Conservation (phyloP, 23 tunicate genomes). For the Phallusia fumigata region DNA sequence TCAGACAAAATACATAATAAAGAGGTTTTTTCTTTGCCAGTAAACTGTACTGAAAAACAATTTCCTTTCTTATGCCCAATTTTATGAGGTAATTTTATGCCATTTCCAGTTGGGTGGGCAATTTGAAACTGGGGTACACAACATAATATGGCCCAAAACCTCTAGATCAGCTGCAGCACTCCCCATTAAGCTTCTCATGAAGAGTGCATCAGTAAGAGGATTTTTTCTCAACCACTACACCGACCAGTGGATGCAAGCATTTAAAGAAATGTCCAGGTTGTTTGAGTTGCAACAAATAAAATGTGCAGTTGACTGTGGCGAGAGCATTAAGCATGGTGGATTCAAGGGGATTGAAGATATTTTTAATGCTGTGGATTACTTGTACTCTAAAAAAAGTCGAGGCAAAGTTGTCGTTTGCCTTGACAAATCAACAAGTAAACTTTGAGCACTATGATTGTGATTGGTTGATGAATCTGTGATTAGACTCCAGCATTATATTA, state of each 20-base stretch:
- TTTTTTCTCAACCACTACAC: slow-evolving; percentile 89
- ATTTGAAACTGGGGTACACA: too few species aligned
- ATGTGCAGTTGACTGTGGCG: slow-evolving; percentile 56
- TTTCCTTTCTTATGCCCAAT: too few species aligned
- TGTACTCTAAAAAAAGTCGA: slow-evolving; percentile 88
- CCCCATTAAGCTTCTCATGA: slow-evolving; percentile 91
- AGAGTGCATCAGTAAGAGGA: slow-evolving; percentile 89
- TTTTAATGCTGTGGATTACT: slow-evolving; percentile 85
- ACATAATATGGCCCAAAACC: too few species aligned
- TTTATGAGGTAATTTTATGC: too few species aligned
- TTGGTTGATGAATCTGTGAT: too few species aligned
- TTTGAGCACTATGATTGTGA: too few species aligned
- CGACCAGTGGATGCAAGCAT: slow-evolving; percentile 52
- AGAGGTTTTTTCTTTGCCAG: too few species aligned
- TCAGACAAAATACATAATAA: too few species aligned
- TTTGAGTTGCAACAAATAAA: slow-evolving; percentile 31
- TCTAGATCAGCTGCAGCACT: slow-evolving; percentile 89
- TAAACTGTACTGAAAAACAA: too few species aligned
- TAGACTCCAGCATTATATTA: too few species aligned
- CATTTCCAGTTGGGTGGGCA: too few species aligned
- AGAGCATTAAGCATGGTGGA: slow-evolving; percentile 33
- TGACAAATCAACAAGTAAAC: slow-evolving; percentile 12
- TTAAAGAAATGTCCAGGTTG: slow-evolving; percentile 37
- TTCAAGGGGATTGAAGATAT: slow-evolving; percentile 85
- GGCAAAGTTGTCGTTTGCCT: slow-evolving; percentile 93